Evolutionary conservation across 2,888 invertebrate genomes (phyloP).

Genomic region (Celastrina argiolus): DNA sequence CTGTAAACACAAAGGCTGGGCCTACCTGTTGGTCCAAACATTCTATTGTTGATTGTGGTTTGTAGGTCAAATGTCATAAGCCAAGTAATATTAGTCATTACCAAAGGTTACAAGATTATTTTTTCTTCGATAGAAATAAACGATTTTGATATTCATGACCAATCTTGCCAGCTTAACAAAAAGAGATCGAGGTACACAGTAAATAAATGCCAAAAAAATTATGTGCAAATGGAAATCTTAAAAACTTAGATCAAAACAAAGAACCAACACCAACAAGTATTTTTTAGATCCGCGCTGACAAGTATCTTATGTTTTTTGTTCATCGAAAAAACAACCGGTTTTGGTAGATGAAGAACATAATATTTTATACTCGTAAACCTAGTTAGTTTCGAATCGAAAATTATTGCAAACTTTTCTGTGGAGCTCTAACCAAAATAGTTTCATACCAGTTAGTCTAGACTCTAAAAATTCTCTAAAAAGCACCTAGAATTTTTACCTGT

Average conservation of each 20-base stretch:
- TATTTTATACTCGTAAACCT: too few species aligned
- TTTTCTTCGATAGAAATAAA: neutral
- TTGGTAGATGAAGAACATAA: neutral
- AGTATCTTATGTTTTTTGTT: neutral
- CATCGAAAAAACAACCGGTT: neutral
- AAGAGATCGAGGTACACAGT: neutral
- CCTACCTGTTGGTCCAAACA: neutral
- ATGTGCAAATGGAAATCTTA: neutral
- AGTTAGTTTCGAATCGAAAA: neutral
- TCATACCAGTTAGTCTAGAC: neutral
- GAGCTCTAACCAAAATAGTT: neutral
- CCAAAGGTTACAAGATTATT: constrained; percentile 9
- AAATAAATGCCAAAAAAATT: neutral
- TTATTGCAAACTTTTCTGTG: neutral
- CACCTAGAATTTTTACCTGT: too few species aligned
- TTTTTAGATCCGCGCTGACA: neutral
- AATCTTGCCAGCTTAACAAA: neutral
- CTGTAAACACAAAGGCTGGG: neutral
- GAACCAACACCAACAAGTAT: neutral
- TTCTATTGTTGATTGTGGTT: neutral
- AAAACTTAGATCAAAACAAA: neutral
- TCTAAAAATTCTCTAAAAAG: neutral
- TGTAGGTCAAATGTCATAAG: constrained; percentile 6
- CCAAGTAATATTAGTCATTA: neutral
- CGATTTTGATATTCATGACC: neutral